Evolutionary conservation across 2,797 vertebrate species (phyloP).

Genomic region (Microcaecilia unicolor): DNA sequence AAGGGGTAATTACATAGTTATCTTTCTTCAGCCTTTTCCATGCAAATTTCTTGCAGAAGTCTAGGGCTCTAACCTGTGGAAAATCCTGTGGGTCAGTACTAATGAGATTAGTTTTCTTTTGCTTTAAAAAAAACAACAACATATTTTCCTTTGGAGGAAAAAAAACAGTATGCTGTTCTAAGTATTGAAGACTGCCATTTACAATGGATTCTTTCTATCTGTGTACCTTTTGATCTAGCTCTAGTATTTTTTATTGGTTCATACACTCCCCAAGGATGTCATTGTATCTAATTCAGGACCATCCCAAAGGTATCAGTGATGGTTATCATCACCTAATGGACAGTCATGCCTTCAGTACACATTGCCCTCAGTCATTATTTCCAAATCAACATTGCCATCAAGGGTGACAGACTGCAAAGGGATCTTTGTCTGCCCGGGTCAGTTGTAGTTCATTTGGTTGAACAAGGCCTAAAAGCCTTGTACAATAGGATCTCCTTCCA

Average conservation of each 20-base stretch:
- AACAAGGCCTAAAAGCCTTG: conserved; percentile 25
- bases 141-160: too few relatives aligned
- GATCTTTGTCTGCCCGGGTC: conserved; percentile 37
- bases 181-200: not conserved
- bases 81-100: too few relatives aligned
- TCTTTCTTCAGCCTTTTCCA: too few relatives aligned
- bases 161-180: too few relatives aligned
- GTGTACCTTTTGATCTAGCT: conserved; percentile 23
- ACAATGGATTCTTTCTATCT: not conserved
- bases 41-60: too few relatives aligned
- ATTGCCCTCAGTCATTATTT: conserved; percentile 45
- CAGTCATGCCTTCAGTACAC: conserved; percentile 36
- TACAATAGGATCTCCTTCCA: conserved; percentile 31
- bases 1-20: too few relatives aligned
- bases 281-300: conserved; percentile 14
- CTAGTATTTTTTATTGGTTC: conserved; percentile 19
- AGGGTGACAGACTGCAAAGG: conserved; percentile 35
- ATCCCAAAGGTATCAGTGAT: conserved; percentile 35
- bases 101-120: too few relatives aligned
- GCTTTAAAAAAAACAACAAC: too few relatives aligned
- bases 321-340: conserved; percentile 41
- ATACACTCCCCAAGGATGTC: conserved; percentile 15
- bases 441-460: conserved; percentile 45
- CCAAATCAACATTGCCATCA: conserved; percentile 50
- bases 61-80: too few relatives aligned